Conservation (phyloP, 2,888 invertebrate species). For the Zhengitettix transpicula region DNA sequence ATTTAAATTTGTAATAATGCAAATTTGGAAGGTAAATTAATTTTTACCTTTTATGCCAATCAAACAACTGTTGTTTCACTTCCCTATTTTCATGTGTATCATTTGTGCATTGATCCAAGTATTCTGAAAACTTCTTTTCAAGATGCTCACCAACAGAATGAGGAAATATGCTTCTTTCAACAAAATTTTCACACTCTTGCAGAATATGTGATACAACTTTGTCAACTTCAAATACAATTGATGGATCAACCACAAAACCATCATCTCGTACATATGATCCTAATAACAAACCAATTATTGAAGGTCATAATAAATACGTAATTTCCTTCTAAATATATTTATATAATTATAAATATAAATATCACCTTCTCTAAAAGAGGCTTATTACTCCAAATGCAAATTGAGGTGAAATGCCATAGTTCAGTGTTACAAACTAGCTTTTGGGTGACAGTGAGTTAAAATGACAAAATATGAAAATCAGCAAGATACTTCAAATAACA, state of each 20-base stretch:
- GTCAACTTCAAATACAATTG: constrained; percentile 22
- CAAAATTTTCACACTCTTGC: constrained; percentile 21
- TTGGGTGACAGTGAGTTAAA: too few relatives aligned
- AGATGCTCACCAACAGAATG: constrained; percentile 26
- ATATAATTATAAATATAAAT: too few relatives aligned
- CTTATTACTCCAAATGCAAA: too few relatives aligned
- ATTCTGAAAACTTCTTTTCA: constrained; percentile 25
- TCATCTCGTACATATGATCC: constrained; percentile 21
- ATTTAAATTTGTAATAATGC: too few relatives aligned
- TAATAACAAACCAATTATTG: constrained; percentile 5
- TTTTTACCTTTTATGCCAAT: constrained; percentile 37
- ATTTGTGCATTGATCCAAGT: constrained; percentile 22
- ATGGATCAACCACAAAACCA: constrained; percentile 21
- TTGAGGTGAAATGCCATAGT: too few relatives aligned
- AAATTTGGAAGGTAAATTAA: too few relatives aligned
- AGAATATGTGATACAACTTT: constrained; percentile 25
- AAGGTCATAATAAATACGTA: too few relatives aligned
- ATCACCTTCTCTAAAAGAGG: too few relatives aligned
- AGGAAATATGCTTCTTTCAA: constrained; percentile 13
- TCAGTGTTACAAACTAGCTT: too few relatives aligned
- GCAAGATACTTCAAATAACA: too few relatives aligned
- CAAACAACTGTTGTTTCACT: constrained; percentile 32
- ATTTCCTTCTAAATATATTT: too few relatives aligned
- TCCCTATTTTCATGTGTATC: constrained; percentile 20
- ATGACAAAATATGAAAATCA: too few relatives aligned